Evolutionary conservation across 1,140 invertebrate species (phyloP), one percentile per base, ranked within the genome.

Genomic region (Cotesia chilonis): DNA sequence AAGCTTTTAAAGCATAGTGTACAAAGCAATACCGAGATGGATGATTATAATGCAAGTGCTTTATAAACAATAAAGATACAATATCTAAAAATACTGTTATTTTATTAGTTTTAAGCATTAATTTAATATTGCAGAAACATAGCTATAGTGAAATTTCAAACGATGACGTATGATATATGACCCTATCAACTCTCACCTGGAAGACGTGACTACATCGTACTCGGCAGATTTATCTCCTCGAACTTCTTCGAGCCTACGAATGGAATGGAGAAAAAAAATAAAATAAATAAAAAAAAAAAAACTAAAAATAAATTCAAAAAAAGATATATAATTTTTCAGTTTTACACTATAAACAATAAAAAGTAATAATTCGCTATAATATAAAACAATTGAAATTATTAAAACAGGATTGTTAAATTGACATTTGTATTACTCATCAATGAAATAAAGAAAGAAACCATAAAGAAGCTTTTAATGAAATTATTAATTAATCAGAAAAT

Each of bases 131-230:
- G n/a, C 17, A 12, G 35, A 20, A 14, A 12, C 60, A 61, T 28
- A 9, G 9, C 20, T 61, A 7, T 4, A 61, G 12, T 47, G 41
- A 47, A 47, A 47, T 47, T 47, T 35, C 4, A 37, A 61, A 5
- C 35, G 10, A 61, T 61, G 35, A 47, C 41, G 6, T 41, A 63
- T 57, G 17, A n/a, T 28, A 17, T 51, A 61, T 38, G 67, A 64
- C 51, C 66, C 57, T 71, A 68, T 74, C 61, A 70, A 79, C 41
- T 77, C 84, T 87, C 83, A 87, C 84, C 84, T 87, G 81, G 84
- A 84, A 78, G 79, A 76, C 65, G 84, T 86, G 77, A 86, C 82
- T 79, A 87, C 83, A 79, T 87, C 85, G 82, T 86, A 86, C 75
- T 87, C 83, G 69, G 81, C 83, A 75, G 79, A 78, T 79, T 84